Conservation (phyloP, 2,797 vertebrate genomes). For the Crax fasciolata region DNA sequence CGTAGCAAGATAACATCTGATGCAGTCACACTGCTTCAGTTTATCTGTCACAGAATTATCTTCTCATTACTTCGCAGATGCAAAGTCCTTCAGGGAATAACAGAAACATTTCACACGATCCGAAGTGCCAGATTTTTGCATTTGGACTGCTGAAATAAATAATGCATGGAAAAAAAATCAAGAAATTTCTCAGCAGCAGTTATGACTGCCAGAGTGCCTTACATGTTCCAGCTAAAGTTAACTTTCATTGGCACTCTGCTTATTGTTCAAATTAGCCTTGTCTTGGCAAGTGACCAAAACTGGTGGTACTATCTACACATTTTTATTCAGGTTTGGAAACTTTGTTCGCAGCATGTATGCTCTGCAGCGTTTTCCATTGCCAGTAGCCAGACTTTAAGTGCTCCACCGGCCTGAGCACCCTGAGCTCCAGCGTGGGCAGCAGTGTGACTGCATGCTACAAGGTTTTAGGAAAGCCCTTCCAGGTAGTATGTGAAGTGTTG, state of each 20-base stretch:
- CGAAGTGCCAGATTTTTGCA: conserved; percentile 29
- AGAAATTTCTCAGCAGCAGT: not conserved
- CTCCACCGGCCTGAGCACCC: not conserved
- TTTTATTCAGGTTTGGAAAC: not conserved
- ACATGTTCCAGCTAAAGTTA: not conserved
- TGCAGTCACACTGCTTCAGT: conserved; percentile 23
- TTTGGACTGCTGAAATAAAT: not conserved
- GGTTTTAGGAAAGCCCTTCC: not conserved
- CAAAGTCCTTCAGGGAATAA: conserved; percentile 48
- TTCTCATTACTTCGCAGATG: not conserved
- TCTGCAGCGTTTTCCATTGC: not conserved
- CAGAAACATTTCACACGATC: not conserved
- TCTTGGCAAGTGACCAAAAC: not conserved
- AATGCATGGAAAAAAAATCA: not conserved
- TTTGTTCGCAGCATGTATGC: not conserved
- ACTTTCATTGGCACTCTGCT: not conserved
- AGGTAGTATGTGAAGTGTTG: accelerated
- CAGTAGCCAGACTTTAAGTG: not conserved
- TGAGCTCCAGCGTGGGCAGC: not conserved
- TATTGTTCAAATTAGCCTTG: not conserved
- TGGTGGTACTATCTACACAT: not conserved
- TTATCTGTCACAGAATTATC: conserved; percentile 46
- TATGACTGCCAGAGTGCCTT: not conserved
- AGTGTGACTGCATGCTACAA: not conserved
- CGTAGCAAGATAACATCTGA: not conserved